Evolutionary conservation across 2,888 invertebrate genomes (phyloP).

Genomic region (Ormyrus rosae): DNA sequence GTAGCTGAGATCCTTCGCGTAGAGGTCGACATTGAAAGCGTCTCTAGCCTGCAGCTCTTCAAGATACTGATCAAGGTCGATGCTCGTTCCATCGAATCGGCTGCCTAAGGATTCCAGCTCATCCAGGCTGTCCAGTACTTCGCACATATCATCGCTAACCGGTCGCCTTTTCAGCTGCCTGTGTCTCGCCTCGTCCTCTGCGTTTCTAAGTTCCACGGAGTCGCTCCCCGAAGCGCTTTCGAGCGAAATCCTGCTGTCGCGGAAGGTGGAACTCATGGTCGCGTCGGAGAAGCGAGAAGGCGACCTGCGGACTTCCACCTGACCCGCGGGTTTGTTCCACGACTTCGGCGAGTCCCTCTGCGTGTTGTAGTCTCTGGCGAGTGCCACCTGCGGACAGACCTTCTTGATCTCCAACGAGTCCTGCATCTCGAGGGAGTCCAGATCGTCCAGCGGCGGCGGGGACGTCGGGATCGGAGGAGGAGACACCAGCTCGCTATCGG

Average conservation of each 20-base stretch:
- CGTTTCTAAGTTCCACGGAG: constrained; percentile 79
- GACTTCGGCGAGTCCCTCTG: constrained; percentile 65
- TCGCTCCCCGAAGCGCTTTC: constrained; percentile 75
- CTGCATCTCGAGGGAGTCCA: constrained; percentile 79
- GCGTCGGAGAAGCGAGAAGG: constrained; percentile 67
- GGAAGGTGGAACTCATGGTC: constrained; percentile 66
- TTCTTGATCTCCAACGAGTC: constrained; percentile 69
- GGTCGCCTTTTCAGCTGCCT: constrained; percentile 83
- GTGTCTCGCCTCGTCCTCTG: constrained; percentile 78
- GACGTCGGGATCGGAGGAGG: constrained; percentile 88
- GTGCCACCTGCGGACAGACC: constrained; percentile 73
- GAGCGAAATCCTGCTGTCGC: constrained; percentile 68
- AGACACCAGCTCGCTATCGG: constrained; percentile 87
- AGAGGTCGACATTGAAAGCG: constrained; percentile 73
- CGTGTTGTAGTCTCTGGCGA: constrained; percentile 62
- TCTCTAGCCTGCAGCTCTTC: constrained; percentile 81
- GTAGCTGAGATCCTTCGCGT: constrained; percentile 71
- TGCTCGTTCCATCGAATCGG: constrained; percentile 78
- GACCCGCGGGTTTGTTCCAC: constrained; percentile 66
- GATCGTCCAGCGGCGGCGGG: constrained; percentile 84
- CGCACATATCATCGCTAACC: constrained; percentile 82
- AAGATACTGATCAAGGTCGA: constrained; percentile 84
- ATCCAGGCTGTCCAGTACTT: constrained; percentile 79
- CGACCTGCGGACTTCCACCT: constrained; percentile 64
- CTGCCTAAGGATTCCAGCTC: constrained; percentile 81